A percentile compares a stretch with the other conserved stretches of the same genome.
phyloP scores from a whole-genome alignment of 2,888 invertebrate species.

The Aradus depressus region DNA sequence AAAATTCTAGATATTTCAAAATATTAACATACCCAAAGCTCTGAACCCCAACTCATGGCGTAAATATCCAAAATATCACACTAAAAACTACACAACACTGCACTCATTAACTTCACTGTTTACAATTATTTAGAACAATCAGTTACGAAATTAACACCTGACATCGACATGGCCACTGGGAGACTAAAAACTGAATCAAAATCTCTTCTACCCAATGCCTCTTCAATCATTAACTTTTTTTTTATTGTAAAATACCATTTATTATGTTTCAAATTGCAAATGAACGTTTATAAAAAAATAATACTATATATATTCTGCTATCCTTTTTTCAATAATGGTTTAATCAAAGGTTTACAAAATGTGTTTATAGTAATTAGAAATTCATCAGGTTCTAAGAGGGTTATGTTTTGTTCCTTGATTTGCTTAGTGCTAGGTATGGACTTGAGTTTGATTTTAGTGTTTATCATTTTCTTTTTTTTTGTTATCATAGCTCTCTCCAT shows the following conservation, averaged over 20 bases:
- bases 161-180: conserved; percentile 15
- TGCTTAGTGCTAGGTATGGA: too few species aligned
- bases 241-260: not conserved
- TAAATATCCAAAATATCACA: conserved; percentile 16
- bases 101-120: conserved; percentile 12
- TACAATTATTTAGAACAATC: conserved; percentile 1
- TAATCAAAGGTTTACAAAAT: too few species aligned
- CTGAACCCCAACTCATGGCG: conserved; percentile 53
- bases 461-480: too few species aligned
- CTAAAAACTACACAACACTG: conserved; percentile 14
- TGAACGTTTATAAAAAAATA: not conserved
- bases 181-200: conserved; percentile 4
- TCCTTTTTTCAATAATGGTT: too few species aligned
- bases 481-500: too few species aligned
- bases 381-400: too few species aligned
- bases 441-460: too few species aligned
- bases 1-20: conserved; percentile 5
- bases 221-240: not conserved
- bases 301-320: not conserved
- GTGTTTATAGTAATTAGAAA: too few species aligned
- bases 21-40: conserved; percentile 50
- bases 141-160: not conserved
- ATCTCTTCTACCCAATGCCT: not conserved
- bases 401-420: too few species aligned
- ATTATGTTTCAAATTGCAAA: too few species aligned